A percentile compares a stretch with the other conserved stretches of the same genome.
Conservation (phyloP, 2,888 invertebrate genomes). For the Drosophila helvetica region DNA sequence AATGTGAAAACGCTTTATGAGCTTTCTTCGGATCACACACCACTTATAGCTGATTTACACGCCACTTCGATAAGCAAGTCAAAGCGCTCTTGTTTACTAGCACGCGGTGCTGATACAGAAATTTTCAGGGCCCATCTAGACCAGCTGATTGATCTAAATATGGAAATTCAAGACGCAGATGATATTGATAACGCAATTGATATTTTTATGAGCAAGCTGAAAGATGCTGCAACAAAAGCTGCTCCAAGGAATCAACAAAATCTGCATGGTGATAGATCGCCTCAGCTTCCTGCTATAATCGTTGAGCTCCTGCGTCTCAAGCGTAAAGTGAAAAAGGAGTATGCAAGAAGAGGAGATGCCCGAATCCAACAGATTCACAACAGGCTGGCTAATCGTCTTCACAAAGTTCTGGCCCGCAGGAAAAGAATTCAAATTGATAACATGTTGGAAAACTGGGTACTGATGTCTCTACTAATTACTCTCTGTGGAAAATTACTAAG, state of each 20-base stretch:
- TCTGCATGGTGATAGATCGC: not conserved
- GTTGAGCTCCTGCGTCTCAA: no score
- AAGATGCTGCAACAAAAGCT: conserved; percentile 1
- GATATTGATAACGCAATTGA: conserved; percentile 2
- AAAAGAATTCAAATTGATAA: not conserved
- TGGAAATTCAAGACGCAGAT: not conserved
- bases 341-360: no score
- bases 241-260: not conserved
- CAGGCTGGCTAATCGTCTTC: not conserved
- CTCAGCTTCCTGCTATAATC: not conserved
- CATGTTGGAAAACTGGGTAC: not conserved
- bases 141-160: not conserved
- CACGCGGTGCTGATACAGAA: conserved; percentile 3
- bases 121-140: conserved; percentile 3
- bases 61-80: not conserved
- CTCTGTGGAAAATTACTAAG: not conserved
- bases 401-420: not conserved
- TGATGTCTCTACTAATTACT: not conserved
- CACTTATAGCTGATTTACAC: not conserved
- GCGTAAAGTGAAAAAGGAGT: no score
- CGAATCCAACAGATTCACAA: no score
- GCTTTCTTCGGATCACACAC: not conserved
- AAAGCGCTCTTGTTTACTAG: conserved; percentile 1
- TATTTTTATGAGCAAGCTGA: not conserved
- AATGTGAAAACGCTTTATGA: not conserved